Evolutionary conservation across 2,113 vertebrate genomes (phyloP).

Genomic region (Mormyrus lacerda): DNA sequence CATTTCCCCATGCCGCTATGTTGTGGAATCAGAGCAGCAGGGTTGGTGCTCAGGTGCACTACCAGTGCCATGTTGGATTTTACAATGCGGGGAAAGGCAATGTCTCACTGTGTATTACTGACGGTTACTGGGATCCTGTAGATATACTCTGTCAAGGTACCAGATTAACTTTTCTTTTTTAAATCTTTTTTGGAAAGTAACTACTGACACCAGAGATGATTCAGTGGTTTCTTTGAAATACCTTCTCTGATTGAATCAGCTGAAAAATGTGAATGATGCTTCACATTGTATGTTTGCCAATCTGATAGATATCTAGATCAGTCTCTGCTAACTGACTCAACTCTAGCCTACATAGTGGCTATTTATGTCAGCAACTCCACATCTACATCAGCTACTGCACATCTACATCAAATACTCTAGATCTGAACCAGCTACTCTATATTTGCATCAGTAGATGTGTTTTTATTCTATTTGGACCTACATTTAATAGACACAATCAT

Average conservation of each 20-base stretch:
- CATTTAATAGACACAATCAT: no score
- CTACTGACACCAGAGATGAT: neutral
- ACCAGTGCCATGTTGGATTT: constrained; percentile 54
- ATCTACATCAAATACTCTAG: no score
- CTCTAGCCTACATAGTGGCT: neutral
- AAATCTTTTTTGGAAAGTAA: neutral
- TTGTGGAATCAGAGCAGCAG: constrained; percentile 49
- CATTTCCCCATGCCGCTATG: constrained; percentile 42
- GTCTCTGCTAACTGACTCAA: neutral
- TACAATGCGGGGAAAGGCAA: constrained; percentile 44
- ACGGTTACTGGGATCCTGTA: constrained; percentile 48
- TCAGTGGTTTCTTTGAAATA: neutral
- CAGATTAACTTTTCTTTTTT: neutral
- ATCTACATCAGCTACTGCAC: neutral
- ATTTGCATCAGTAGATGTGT: no score
- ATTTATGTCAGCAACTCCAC: neutral
- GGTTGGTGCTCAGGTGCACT: constrained; percentile 44
- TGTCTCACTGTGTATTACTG: constrained; percentile 48
- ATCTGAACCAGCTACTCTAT: no score
- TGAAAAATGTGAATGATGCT: neutral
- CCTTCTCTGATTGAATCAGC: neutral
- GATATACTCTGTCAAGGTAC: constrained; percentile 53
- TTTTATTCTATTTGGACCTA: no score
- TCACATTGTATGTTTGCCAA: neutral
- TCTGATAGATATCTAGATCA: neutral